A percentile compares a stretch with the other conserved stretches of the same genome.
phyloP scores from a whole-genome alignment of 2,888 invertebrate species.

The Lasioglossum malachurum region DNA sequence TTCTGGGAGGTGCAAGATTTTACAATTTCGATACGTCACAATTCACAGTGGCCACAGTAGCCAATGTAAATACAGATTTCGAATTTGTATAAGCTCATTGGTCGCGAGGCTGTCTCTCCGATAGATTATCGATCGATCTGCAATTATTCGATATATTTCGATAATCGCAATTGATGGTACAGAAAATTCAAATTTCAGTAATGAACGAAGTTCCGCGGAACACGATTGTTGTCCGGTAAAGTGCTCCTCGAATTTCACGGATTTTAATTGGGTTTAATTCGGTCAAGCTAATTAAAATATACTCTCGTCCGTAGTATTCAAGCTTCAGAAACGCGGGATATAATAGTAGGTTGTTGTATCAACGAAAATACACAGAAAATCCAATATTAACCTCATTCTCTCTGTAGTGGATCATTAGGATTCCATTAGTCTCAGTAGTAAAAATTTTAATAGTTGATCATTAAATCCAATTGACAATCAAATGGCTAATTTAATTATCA shows the following conservation, averaged over 20 bases:
- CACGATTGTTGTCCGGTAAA: background rate
- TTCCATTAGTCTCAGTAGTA: background rate
- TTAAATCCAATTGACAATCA: background rate
- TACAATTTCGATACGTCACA: slow-evolving; percentile 33
- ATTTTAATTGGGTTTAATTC: background rate
- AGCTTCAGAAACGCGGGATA: background rate
- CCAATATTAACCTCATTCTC: background rate
- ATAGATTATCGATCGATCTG: slow-evolving; percentile 33
- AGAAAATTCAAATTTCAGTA: slow-evolving; percentile 25
- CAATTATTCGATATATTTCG: slow-evolving; percentile 24
- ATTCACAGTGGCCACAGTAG: background rate
- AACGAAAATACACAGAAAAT: background rate
- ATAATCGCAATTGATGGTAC: slow-evolving; percentile 19
- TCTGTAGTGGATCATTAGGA: background rate
- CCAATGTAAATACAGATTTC: slow-evolving; percentile 45
- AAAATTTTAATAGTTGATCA: background rate
- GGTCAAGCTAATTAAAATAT: background rate
- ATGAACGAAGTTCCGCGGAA: background rate
- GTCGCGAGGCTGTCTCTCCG: background rate
- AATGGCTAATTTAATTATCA: background rate
- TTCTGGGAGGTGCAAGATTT: slow-evolving; percentile 33
- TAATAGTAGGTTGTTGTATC: background rate
- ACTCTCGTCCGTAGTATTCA: background rate
- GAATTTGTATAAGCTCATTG: slow-evolving; percentile 40
- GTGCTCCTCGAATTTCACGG: background rate